A percentile compares a stretch with the other conserved stretches of the same genome.
Conservation (phyloP, 1,140 invertebrate genomes). For the Macrocentrus cingulum region DNA sequence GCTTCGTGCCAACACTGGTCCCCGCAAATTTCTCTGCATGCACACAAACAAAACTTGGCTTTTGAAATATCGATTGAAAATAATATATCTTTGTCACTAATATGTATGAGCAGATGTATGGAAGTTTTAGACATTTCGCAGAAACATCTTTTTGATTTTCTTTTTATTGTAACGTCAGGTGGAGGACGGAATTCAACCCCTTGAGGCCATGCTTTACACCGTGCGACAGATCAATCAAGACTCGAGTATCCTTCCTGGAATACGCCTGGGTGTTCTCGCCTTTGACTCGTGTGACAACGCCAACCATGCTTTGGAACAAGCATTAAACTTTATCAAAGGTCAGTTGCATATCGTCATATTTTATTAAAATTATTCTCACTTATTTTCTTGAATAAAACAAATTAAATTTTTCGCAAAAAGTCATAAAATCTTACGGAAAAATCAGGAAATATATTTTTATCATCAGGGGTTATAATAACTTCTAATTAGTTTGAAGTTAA, state of each 20-base stretch:
- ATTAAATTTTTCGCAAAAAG: too few species aligned
- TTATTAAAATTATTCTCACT: too few species aligned
- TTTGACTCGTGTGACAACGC: conserved; percentile 62
- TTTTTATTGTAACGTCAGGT: conserved; percentile 22
- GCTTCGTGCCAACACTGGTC: too few species aligned
- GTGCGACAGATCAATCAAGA: conserved; percentile 60
- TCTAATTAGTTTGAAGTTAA: neutral
- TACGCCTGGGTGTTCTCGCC: conserved; percentile 58
- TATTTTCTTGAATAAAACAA: too few species aligned
- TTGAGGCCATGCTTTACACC: conserved; percentile 63
- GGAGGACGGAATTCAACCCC: conserved; percentile 60
- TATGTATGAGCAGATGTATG: too few species aligned
- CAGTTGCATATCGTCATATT: neutral
- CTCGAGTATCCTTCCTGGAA: conserved; percentile 56
- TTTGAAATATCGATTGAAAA: too few species aligned
- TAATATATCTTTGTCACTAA: too few species aligned
- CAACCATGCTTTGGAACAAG: conserved; percentile 58
- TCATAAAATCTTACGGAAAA: too few species aligned
- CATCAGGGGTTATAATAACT: too few species aligned
- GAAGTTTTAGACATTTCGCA: neutral
- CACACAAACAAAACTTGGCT: too few species aligned
- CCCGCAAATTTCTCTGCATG: too few species aligned
- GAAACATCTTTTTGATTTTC: conserved; percentile 4
- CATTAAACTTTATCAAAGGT: conserved; percentile 63
- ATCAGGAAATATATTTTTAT: too few species aligned